These are phyloP conservation scores for Masnerella sp. DNA, from an alignment of 2,888 invertebrate genomes.

Conservation along the genomic window DNA sequence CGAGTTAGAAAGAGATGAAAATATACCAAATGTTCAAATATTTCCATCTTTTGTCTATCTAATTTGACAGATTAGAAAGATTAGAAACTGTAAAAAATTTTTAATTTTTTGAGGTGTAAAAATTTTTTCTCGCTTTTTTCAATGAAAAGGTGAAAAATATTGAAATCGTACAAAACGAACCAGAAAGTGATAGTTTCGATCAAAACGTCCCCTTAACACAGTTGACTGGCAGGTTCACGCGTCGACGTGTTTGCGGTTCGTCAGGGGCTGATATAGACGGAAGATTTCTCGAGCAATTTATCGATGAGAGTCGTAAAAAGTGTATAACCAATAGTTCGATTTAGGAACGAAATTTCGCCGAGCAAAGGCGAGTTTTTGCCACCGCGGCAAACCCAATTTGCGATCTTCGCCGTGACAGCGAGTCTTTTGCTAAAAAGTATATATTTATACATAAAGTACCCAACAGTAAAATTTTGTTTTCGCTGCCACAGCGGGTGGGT, in stretches of 20 bases:
- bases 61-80: no score
- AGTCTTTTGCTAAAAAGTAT: slow-evolving; percentile 16
- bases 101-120: no score
- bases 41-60: no score
- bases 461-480: slow-evolving; percentile 19
- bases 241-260: slow-evolving; percentile 9
- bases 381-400: slow-evolving; percentile 5
- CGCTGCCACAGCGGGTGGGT: slow-evolving; percentile 17
- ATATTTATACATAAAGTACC: slow-evolving; percentile 35
- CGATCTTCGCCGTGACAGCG: slow-evolving; percentile 11
- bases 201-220: not conserved
- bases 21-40: no score
- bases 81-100: no score
- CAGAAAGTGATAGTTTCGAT: slow-evolving; percentile 1
- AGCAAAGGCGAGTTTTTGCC: no score
- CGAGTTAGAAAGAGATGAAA: no score
- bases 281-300: slow-evolving; percentile 1
- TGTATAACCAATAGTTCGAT: slow-evolving; percentile 44
- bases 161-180: not conserved
- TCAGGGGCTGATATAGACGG: slow-evolving; percentile 31
- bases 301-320: slow-evolving; percentile 22
- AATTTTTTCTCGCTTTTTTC: no score
- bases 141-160: not conserved
- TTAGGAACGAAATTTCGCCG: slow-evolving; percentile 20
- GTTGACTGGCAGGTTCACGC: not conserved